A percentile compares a stretch with the other conserved stretches of the same genome.
Conservation (phyloP, 2,113 vertebrate genomes). For the Poicephalus meyeri region DNA sequence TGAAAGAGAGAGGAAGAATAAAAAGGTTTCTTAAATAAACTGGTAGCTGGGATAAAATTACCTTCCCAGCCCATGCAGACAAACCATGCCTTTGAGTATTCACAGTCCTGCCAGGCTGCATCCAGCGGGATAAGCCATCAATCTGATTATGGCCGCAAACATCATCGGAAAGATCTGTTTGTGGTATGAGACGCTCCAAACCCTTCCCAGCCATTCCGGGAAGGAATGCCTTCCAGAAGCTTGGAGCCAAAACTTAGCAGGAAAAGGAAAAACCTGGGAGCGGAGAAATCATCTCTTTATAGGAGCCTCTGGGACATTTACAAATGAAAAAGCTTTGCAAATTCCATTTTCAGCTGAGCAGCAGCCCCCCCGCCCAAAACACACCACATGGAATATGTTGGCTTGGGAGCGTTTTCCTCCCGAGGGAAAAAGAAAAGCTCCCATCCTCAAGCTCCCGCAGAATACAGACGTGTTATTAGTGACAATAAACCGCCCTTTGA, state of each 20-base stretch:
- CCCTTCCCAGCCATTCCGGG: background rate
- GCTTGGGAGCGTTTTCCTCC: background rate
- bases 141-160: background rate
- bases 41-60: background rate
- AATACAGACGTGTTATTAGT: background rate
- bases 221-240: background rate
- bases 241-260: background rate
- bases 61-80: background rate
- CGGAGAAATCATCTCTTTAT: background rate
- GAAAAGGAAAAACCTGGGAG: background rate
- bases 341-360: background rate
- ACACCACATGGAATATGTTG: background rate
- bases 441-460: background rate
- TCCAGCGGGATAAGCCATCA: background rate
- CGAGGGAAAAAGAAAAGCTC: background rate
- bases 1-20: background rate
- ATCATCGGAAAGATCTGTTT: background rate
- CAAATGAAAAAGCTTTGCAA: background rate
- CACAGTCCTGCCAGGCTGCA: background rate
- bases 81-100: conserved; percentile 26
- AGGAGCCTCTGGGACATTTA: background rate
- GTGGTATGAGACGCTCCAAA: background rate
- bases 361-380: background rate
- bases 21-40: background rate
- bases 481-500: background rate